Base-by-base conservation (phyloP, 53 echinoderm and acorn worm genomes). In the Henricia sp. region DNA sequence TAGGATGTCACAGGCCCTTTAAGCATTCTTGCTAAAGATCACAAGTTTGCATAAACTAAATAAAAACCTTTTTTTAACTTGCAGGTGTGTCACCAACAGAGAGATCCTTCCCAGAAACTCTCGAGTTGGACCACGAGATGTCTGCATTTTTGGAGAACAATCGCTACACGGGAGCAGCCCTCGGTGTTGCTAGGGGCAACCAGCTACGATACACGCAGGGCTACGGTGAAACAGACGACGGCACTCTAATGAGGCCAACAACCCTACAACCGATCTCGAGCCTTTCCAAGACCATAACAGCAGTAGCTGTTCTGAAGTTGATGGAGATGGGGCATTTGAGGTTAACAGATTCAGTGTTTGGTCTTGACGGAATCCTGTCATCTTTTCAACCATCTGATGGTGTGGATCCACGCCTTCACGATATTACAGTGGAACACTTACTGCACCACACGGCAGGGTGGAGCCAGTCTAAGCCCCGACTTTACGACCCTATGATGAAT, bases 221-320 rank as follows among this genome's bases (percentile, higher is more conserved):
- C 11, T 99, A 99, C 34, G 99, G 99, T 13, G 76, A 60, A 1
- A 92, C 89, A 0, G 46, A 62, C 0, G 80, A 76, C 56, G 94
- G 91, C 37, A 46, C 48, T 50, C 17, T 51, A 26, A 91, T 99
- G 91, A 74, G 84, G 77, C 92, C 99, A 44, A 84, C 90, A n/a
- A 89, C 57, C 16, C 58, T 92, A 32, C 75, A 85, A 46, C 99
- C 92, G 16, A 89, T 85, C 26, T 99, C 99, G 4, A 99, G 99
- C 65, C 71, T 99, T 37, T 99, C 99, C 80, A 99, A 99, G 87
- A 90, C 94, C 55, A 91, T 99, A 37, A 99, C 99, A 21, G 94
- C 99, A 36, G 90, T 89, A 6, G 88, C 90, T 12, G 63, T 95
- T 6, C 60, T 99, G 84, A 94, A 84, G 74, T 76, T 99, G 43